phyloP scores from a whole-genome alignment of 1,140 invertebrate species.

The Ptiloglossa arizonensis region DNA sequence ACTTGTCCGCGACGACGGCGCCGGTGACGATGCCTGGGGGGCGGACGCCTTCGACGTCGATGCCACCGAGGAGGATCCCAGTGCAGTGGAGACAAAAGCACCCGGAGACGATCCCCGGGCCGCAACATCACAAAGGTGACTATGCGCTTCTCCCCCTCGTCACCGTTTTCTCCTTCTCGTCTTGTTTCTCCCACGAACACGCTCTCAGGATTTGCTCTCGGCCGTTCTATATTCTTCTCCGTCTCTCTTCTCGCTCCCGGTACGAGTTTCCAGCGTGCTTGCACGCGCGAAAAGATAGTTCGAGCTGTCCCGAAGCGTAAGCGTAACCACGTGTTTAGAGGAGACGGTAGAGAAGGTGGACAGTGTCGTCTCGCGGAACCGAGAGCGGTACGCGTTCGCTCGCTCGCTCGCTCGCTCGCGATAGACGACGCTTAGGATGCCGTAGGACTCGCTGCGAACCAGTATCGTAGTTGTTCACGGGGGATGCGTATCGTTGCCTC shows the following conservation, averaged over 20 bases:
- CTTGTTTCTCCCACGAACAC: neutral
- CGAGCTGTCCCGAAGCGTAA: constrained; percentile 6
- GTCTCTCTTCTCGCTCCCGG: neutral
- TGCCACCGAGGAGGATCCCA: constrained; percentile 76
- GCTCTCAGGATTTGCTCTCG: neutral
- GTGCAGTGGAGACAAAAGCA: constrained; percentile 84
- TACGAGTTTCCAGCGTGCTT: neutral
- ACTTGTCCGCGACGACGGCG: constrained; percentile 75
- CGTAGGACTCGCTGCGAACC: neutral
- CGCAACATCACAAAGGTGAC: constrained; percentile 81
- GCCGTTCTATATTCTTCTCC: constrained; percentile 8
- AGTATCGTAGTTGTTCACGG: constrained; percentile 15
- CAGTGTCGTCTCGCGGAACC: neutral
- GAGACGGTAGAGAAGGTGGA: constrained; percentile 27
- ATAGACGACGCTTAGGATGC: constrained; percentile 26
- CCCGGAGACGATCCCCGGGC: constrained; percentile 72
- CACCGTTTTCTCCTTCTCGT: constrained; percentile 25
- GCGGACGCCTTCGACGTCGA: constrained; percentile 54
- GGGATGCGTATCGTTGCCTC: neutral
- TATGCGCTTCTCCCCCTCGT: constrained; percentile 52
- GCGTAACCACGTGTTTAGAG: constrained; percentile 11
- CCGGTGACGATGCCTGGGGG: constrained; percentile 37
- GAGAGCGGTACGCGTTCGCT: neutral
- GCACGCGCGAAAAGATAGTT: neutral
- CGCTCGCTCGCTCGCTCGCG: constrained; percentile 14